Base-by-base conservation (phyloP, 2,888 invertebrate genomes). In the Lacanobia oleracea region DNA sequence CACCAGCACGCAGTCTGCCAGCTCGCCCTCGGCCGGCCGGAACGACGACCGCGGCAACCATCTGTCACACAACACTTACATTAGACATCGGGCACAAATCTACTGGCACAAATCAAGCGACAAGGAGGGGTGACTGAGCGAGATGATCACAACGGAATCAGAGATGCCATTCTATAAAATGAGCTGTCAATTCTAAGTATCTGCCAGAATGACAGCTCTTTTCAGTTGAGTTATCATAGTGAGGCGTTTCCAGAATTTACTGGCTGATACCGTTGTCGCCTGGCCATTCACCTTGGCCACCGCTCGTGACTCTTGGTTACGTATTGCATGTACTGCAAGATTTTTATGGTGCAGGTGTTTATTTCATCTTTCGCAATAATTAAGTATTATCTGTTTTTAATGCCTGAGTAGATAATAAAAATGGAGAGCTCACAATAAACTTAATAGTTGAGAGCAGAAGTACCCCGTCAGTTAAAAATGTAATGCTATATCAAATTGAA, bases 11-110 rank as follows among this genome's bases (percentile, higher is more conserved):
- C 98, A 98, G 96, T 98, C 98, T 93, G 98, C 97, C 93, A 98
- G 97, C 94, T 98, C 98, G 96, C 97, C 97, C 95, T 98, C 98
- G 93, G 97, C 97, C 91, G 98, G 97, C 95, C 98, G 97, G 97
- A 98, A 98, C 90, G 97, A 97, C 91, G 97, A 97, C 93, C 97
- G 97, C 88, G 98, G 97, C 96, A 98, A 97, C 98, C 98, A 98
- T 97, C 98, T 98, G 93, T n/a, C 56, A 48, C 9, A 74, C 91
- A 93, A 78, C 21, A 81, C 69, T 70, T 10, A 4, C 10, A 56
- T 56, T 33, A 56, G 18, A 16, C 7, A 56, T 53, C 8, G 8
- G 18, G 16, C 8, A 8, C 9, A 6, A 18, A 16, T 0, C 33
- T 56, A n/a, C 1, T 18, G 9, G 9, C 33, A 56, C 2, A 1